Percentiles rank a stretch among this genome's conserved stretches.
Conservation (phyloP, 2,888 invertebrate genomes). For the Argynnis bischoffii region DNA sequence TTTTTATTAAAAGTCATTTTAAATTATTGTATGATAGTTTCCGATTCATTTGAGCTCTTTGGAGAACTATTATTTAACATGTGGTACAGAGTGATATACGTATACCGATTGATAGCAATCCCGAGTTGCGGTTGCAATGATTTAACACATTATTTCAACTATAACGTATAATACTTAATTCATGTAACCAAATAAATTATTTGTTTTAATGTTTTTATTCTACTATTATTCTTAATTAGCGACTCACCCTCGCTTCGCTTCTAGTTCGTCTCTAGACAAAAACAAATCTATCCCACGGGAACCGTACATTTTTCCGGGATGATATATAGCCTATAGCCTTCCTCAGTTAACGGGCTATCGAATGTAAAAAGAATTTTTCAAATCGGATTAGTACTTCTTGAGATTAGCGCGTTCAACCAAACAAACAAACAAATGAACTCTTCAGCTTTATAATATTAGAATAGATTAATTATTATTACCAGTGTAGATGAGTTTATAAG, state of each 20-base stretch:
- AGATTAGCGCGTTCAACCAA: no score
- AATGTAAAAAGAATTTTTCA: no score
- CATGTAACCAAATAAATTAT: neutral
- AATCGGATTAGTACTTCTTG: no score
- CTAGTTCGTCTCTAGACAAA: no score
- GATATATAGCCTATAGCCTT: no score
- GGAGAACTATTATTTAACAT: neutral
- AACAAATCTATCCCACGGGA: no score
- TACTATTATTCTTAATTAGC: neutral
- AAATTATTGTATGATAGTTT: neutral
- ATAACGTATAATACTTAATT: conserved; percentile 5
- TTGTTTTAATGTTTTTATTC: conserved; percentile 2
- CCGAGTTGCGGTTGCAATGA: conserved; percentile 11
- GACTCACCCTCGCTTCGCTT: no score
- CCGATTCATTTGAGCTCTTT: neutral
- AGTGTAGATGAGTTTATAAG: neutral
- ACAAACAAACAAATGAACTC: no score
- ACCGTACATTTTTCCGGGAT: no score
- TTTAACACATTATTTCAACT: conserved; percentile 6
- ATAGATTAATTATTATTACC: neutral
- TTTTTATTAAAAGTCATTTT: neutral
- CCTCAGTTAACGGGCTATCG: no score
- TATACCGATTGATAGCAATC: neutral
- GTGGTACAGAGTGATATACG: conserved; percentile 3
- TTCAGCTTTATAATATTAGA: no score